Conservation (phyloP, 1,140 invertebrate species). For the Rhynchophorus ferrugineus region DNA sequence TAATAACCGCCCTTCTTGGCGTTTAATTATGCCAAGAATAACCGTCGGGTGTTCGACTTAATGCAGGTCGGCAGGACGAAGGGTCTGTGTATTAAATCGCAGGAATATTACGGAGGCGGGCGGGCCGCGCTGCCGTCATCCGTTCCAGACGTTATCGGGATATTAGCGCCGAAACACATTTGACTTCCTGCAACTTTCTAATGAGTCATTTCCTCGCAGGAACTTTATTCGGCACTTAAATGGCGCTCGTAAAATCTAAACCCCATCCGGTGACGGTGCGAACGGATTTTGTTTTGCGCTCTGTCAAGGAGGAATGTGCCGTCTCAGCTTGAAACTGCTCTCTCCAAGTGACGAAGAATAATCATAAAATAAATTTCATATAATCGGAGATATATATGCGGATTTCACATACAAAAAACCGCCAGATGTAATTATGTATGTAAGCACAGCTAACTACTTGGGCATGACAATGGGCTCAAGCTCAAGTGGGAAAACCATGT, state of each 20-base stretch:
- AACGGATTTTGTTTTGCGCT: not conserved
- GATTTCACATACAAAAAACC: no score
- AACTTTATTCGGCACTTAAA: constrained; percentile 16
- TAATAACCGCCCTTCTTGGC: no score
- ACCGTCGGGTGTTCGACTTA: not conserved
- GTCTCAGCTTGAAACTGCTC: no score
- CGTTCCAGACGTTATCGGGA: constrained; percentile 2
- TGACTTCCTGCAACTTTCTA: constrained; percentile 13
- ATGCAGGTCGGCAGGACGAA: not conserved
- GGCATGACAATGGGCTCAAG: no score
- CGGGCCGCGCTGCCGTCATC: not conserved
- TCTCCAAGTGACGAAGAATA: no score
- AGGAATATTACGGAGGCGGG: constrained; percentile 2
- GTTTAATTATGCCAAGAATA: constrained; percentile 1
- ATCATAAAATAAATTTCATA: no score
- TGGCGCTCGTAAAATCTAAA: constrained; percentile 12
- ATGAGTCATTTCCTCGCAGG: constrained; percentile 12
- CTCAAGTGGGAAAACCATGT: no score
- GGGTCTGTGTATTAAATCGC: not conserved
- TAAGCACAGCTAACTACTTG: no score
- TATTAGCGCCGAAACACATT: constrained; percentile 15
- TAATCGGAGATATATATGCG: no score
- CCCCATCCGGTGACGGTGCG: not conserved
- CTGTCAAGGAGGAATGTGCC: no score
- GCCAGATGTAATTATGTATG: no score